Evolutionary conservation across 1,140 invertebrate genomes (phyloP).

Genomic region (Bursaphelenchus mucronatus): DNA sequence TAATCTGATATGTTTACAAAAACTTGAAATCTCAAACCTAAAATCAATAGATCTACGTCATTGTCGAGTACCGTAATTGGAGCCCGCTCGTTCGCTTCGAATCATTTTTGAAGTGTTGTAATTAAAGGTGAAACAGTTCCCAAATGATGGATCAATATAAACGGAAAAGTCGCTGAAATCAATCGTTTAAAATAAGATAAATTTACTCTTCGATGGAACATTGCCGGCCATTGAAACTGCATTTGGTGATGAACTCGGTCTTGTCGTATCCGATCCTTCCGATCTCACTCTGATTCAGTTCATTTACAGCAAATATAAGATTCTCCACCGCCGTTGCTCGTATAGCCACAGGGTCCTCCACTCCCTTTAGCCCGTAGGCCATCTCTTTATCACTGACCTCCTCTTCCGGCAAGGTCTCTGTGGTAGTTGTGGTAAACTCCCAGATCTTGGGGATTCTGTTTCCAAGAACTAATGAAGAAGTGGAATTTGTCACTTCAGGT

Average conservation of each 20-base stretch:
- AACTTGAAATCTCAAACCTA: conserved; percentile 56
- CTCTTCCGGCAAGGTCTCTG: conserved; percentile 32
- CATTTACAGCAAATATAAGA: conserved; percentile 53
- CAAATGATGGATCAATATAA: conserved; percentile 55
- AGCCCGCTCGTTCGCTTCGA: conserved; percentile 54
- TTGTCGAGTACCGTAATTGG: conserved; percentile 45
- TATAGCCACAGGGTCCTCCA: conserved; percentile 54
- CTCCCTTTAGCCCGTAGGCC: conserved; percentile 46
- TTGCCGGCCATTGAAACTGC: conserved; percentile 57
- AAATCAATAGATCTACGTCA: conserved; percentile 23
- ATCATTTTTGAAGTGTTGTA: conserved; percentile 48
- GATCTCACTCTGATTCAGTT: conserved; percentile 48
- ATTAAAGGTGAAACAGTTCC: conserved; percentile 60
- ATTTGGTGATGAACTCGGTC: conserved; percentile 59
- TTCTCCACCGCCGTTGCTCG: conserved; percentile 55
- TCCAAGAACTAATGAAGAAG: conserved; percentile 16
- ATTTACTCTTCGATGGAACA: conserved; percentile 54
- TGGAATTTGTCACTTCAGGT: conserved; percentile 8
- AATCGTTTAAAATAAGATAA: conserved; percentile 18
- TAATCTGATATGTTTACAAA: conserved; percentile 61
- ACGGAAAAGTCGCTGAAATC: conserved; percentile 54
- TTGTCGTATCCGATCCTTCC: conserved; percentile 50
- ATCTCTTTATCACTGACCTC: conserved; percentile 47
- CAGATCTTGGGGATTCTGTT: conserved; percentile 54
- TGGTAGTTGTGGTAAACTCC: conserved; percentile 45